Evolutionary conservation across 2,888 invertebrate genomes (phyloP), one percentile per base, ranked within the genome.

Genomic region (Drosophila quinaria): DNA sequence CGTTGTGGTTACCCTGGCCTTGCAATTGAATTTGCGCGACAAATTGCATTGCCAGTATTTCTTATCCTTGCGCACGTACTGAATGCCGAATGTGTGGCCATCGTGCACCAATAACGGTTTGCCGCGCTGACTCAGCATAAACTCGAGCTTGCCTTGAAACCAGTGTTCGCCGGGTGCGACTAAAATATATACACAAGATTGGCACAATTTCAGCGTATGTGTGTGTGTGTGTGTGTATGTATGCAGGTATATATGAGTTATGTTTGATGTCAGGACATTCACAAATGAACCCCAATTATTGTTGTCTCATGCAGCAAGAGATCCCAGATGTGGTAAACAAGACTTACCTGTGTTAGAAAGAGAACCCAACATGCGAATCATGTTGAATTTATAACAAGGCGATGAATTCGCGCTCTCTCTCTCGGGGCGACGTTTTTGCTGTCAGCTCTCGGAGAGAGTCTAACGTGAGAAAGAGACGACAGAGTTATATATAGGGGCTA

Each of bases 41-140:
- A 93, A 83, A 87, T 93, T 93, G 72, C 93, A 93, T 70, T 93
- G 93, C 93, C 93, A 93, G 80, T 93, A 93, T 83, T 93, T 93
- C 77, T 93, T 93, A 72, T 93, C 93, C 84, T 93, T 93, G 59
- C 93, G 91, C 50, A 93, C 93, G 70, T 93, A 93, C 72, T 93
- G 93, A 54, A 93, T 93, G 54, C 93, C 93, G 67, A 93, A 93
- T 13, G 93, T 92, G 69, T 93, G 92, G 6, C 93, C 93, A 64
- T 93, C 93, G 71, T 93, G 93, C 35, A 93, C 93, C 47, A 93
- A 87, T 31, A 93, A 75, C 3, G 93, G 93, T 59, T 93, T 93
- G 61, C 93, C 93, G 4, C 93, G 91, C 77, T 93, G 93, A 73
- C 93, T 93, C 67, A 93, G 90, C 93, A 93, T 93, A 79, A 93